These are phyloP conservation scores for Carassius carassius DNA, from an alignment of 2,113 vertebrate genomes.

Conservation along the genomic window DNA sequence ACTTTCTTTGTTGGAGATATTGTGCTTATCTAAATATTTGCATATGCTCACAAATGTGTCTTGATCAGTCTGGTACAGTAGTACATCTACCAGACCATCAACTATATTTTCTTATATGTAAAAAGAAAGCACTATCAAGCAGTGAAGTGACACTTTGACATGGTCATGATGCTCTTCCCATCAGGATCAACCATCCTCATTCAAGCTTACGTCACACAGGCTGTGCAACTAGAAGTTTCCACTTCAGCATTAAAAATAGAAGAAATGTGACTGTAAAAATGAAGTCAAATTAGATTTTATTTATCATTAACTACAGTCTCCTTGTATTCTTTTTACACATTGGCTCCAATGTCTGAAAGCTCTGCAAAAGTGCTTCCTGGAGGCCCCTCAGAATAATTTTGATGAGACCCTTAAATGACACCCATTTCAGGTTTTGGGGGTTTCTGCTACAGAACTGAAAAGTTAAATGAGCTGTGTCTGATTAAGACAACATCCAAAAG, in stretches of 20 bases:
- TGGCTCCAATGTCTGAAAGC: not conserved
- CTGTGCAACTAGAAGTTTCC: conserved; percentile 53
- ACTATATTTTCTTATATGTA: not conserved
- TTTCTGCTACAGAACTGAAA: not conserved
- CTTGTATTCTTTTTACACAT: not conserved
- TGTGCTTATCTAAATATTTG: not conserved
- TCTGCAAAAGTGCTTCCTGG: not conserved
- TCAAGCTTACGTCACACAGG: conserved; percentile 46
- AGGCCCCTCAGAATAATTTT: not conserved
- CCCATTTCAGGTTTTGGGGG: not conserved
- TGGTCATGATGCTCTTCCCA: not conserved
- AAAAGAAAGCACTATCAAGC: not conserved
- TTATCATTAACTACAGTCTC: not conserved
- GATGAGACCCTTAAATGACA: not conserved
- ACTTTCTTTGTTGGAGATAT: conserved; percentile 6
- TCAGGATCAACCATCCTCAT: conserved; percentile 25
- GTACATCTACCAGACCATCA: not conserved
- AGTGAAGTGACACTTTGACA: not conserved
- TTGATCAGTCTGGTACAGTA: not conserved
- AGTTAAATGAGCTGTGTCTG: not conserved
- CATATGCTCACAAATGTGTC: not conserved
- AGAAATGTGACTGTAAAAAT: not conserved
- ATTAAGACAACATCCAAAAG: not conserved
- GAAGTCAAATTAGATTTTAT: not conserved
- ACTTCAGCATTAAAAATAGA: not conserved